These are phyloP conservation scores for Heliconius melpomene DNA, from an alignment of 1,140 invertebrate genomes.

Conservation along the genomic window DNA sequence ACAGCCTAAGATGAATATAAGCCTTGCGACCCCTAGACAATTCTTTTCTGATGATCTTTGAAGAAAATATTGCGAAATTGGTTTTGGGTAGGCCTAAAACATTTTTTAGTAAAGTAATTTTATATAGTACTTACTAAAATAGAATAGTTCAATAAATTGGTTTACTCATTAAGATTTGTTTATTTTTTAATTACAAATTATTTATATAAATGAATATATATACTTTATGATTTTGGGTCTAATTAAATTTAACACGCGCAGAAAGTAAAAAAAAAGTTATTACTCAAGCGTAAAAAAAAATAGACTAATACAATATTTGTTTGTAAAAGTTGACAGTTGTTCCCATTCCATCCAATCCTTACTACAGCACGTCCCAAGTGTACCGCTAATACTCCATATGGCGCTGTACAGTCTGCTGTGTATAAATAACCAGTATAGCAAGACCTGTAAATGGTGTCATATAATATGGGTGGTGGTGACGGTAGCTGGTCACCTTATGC, in stretches of 20 bases:
- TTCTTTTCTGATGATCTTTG: not conserved
- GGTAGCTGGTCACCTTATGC: conserved; percentile 43
- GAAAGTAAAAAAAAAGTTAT: not conserved
- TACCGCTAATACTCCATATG: conserved; percentile 78
- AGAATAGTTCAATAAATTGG: too few relatives aligned
- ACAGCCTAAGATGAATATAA: conserved; percentile 40
- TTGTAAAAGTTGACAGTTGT: conserved; percentile 72
- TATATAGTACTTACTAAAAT: too few relatives aligned
- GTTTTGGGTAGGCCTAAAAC: too few relatives aligned
- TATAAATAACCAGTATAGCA: conserved; percentile 56
- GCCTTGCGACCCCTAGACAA: not conserved
- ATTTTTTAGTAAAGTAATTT: too few relatives aligned
- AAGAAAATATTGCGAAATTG: too few relatives aligned
- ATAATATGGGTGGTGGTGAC: not conserved
- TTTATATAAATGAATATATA: too few relatives aligned
- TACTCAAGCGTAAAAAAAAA: not conserved
- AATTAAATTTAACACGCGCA: too few relatives aligned
- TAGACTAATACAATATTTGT: conserved; percentile 54
- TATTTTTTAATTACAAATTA: too few relatives aligned
- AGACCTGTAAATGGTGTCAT: conserved; percentile 42
- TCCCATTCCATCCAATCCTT: conserved; percentile 68
- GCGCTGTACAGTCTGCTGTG: conserved; percentile 62
- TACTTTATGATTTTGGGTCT: too few relatives aligned
- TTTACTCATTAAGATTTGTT: too few relatives aligned
- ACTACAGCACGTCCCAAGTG: conserved; percentile 69